Evolutionary conservation across 2,888 invertebrate species (phyloP).

Genomic region (Villa cingulata): DNA sequence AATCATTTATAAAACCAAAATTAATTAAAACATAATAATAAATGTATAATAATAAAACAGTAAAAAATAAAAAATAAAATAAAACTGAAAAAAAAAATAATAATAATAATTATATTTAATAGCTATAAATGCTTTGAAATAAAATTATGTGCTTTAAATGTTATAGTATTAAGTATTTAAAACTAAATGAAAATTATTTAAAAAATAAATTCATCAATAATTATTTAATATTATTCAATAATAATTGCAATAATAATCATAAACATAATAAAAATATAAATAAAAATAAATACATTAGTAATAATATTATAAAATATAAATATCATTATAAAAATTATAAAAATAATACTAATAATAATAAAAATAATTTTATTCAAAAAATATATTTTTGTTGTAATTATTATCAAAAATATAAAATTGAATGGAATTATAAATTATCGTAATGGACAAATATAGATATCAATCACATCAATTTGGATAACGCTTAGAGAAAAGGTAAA

Average conservation of each 20-base stretch:
- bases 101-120: too few species aligned
- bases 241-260: too few species aligned
- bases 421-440: conserved; percentile 9
- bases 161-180: background rate
- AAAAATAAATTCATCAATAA: too few species aligned
- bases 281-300: too few species aligned
- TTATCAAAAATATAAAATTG: background rate
- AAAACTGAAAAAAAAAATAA: too few species aligned
- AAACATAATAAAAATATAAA: too few species aligned
- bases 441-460: conserved; percentile 12
- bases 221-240: too few species aligned
- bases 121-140: background rate
- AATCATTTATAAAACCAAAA: too few species aligned
- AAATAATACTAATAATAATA: background rate
- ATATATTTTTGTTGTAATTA: too few species aligned
- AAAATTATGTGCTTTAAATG: conserved; percentile 8
- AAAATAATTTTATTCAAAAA: background rate
- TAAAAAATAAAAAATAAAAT: background rate
- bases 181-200: background rate
- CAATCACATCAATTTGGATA: conserved; percentile 13
- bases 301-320: too few species aligned
- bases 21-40: background rate
- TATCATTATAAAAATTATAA: background rate
- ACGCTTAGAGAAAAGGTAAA: conserved; percentile 13
- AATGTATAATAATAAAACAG: background rate